Percentiles rank a stretch among this genome's conserved stretches.
phyloP scores from a whole-genome alignment of 1,140 invertebrate genomes.

The Zaprionus africanus region DNA sequence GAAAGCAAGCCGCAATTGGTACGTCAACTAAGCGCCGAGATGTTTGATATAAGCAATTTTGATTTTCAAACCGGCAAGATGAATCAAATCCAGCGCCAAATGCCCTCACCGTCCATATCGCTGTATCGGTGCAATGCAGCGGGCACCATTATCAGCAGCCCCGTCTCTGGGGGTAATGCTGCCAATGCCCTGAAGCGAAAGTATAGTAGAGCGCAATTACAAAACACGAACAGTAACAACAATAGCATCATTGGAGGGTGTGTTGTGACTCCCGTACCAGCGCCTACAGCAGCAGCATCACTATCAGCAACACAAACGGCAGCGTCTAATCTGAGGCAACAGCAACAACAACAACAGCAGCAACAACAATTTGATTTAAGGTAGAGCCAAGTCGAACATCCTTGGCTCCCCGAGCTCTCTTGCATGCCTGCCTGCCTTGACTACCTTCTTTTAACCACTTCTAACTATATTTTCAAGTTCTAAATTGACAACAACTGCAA shows the following conservation, averaged over 20 bases:
- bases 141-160: slow-evolving; percentile 36
- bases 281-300: slow-evolving; percentile 47
- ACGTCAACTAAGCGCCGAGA: slow-evolving; percentile 90
- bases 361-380: slow-evolving; percentile 81
- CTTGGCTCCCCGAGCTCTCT: slow-evolving; percentile 65
- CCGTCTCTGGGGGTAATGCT: slow-evolving; percentile 37
- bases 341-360: slow-evolving; percentile 39
- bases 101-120: slow-evolving; percentile 79
- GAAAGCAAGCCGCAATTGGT: slow-evolving; percentile 92
- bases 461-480: slow-evolving; percentile 21
- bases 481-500: slow-evolving; percentile 18
- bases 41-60: slow-evolving; percentile 91
- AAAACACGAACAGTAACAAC: slow-evolving; percentile 23
- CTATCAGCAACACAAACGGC: slow-evolving; percentile 47
- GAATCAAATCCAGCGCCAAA: slow-evolving; percentile 80
- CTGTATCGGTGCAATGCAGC: slow-evolving; percentile 74
- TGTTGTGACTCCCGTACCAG: slow-evolving; percentile 26
- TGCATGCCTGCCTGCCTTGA: slow-evolving; percentile 54
- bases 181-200: slow-evolving; percentile 72
- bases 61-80: slow-evolving; percentile 93
- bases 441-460: slow-evolving; percentile 1
- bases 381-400: slow-evolving; percentile 73
- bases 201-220: slow-evolving; percentile 58
- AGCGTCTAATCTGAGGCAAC: slow-evolving; percentile 34
- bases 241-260: slow-evolving; percentile 29